A percentile compares a stretch with the other conserved stretches of the same genome.
Evolutionary conservation across 2,113 vertebrate species (phyloP).

Genomic region (Pleuronectes platessa): DNA sequence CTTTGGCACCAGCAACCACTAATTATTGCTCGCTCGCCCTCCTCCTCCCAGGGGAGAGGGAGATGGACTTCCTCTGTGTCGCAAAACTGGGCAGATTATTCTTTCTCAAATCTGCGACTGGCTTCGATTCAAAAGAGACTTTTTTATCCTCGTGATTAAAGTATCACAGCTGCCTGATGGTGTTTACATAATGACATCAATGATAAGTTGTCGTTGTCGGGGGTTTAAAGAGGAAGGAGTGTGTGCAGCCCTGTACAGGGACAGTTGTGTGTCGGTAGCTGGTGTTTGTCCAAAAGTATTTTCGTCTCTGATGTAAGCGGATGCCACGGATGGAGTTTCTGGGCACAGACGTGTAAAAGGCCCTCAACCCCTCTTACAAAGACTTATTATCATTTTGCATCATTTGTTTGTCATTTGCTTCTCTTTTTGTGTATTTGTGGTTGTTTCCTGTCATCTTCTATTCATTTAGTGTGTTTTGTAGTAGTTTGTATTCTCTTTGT

Average conservation of each 20-base stretch:
- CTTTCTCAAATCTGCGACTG: not conserved
- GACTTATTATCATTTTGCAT: not conserved
- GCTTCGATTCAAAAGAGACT: not conserved
- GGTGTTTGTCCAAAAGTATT: not conserved
- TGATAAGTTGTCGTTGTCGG: slow-evolving; percentile 46
- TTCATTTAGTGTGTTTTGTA: too few species aligned
- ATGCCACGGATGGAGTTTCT: too few species aligned
- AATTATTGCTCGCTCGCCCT: not conserved
- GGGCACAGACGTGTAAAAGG: too few species aligned
- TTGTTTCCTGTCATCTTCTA: too few species aligned
- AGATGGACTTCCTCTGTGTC: slow-evolving; percentile 43
- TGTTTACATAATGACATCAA: slow-evolving; percentile 51
- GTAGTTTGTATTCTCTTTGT: too few species aligned
- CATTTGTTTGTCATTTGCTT: too few species aligned
- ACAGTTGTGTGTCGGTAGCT: too few species aligned
- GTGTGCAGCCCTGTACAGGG: too few species aligned
- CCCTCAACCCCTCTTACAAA: not conserved
- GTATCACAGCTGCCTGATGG: slow-evolving; percentile 65
- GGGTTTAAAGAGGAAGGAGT: too few species aligned
- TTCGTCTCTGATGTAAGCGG: not conserved
- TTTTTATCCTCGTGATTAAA: slow-evolving; percentile 38
- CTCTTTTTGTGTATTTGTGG: too few species aligned
- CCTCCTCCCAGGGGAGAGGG: not conserved
- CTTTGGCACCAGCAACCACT: not conserved
- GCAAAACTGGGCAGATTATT: slow-evolving; percentile 2